Conservation (phyloP, 2,113 vertebrate species). For the Rhinogobius similis region DNA sequence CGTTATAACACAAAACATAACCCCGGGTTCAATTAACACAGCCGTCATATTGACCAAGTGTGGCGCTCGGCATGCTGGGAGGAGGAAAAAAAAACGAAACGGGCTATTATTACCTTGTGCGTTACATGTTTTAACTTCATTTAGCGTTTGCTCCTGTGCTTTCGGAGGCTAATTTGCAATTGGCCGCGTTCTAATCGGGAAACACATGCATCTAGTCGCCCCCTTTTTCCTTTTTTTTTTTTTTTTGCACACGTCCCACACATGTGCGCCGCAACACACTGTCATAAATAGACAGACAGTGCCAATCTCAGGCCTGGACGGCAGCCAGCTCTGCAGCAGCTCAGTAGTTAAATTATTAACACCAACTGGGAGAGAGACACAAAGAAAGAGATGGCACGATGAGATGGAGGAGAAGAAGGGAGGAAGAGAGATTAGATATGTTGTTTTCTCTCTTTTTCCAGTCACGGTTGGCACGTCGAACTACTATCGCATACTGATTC, state of each 20-base stretch:
- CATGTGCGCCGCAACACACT: conserved; percentile 67
- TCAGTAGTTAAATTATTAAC: conserved; percentile 80
- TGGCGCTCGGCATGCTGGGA: conserved; percentile 9
- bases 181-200: conserved; percentile 45
- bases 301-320: conserved; percentile 74
- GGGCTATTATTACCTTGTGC: not conserved
- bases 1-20: conserved; percentile 37
- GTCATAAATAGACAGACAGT: conserved; percentile 75
- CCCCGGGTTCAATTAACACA: conserved; percentile 24
- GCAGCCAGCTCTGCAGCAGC: conserved; percentile 75
- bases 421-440: not conserved
- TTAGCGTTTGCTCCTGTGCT: conserved; percentile 26
- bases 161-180: conserved; percentile 54
- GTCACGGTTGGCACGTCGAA: not conserved
- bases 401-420: conserved; percentile 54
- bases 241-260: conserved; percentile 69
- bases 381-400: conserved; percentile 64
- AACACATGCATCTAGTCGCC: conserved; percentile 32
- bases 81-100: not conserved
- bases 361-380: conserved; percentile 73
- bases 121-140: conserved; percentile 27
- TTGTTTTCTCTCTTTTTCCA: not conserved
- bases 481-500: not conserved
- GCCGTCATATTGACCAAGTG: not conserved
- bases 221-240: not conserved